Percentiles rank a stretch among this genome's conserved stretches.
Conservation (phyloP, 2,797 vertebrate species). For the Babyrousa celebensis region DNA sequence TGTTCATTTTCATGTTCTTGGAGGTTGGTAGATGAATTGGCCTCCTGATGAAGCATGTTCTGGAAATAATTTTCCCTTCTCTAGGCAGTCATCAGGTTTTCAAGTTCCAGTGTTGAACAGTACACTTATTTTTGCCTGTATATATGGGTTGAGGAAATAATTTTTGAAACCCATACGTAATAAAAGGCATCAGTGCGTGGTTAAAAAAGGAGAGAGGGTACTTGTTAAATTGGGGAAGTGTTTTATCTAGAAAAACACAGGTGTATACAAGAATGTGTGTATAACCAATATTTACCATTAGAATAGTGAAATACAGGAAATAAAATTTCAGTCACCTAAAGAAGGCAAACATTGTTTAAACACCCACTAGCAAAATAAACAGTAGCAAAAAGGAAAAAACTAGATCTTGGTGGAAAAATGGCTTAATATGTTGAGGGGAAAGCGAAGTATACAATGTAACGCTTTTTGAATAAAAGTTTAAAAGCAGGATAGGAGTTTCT, state of each 20-base stretch:
- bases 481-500: too few species aligned
- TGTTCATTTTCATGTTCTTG: slow-evolving; percentile 94
- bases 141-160: slow-evolving; percentile 45
- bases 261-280: background rate
- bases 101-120: slow-evolving; percentile 1
- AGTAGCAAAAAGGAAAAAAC: slow-evolving; percentile 19
- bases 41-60: slow-evolving; percentile 94
- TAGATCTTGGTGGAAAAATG: slow-evolving; percentile 13
- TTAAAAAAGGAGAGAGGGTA: background rate
- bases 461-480: slow-evolving; percentile 38
- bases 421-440: background rate
- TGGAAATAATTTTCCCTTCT: slow-evolving; percentile 53
- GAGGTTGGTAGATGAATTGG: slow-evolving; percentile 94
- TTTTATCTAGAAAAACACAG: slow-evolving; percentile 7
- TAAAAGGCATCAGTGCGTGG: slow-evolving; percentile 33
- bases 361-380: background rate
- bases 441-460: background rate
- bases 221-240: slow-evolving; percentile 32
- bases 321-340: slow-evolving; percentile 1
- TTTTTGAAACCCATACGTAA: background rate
- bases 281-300: background rate
- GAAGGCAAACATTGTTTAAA: slow-evolving; percentile 27
- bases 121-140: background rate
- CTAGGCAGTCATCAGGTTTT: background rate
- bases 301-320: slow-evolving; percentile 11